Evolutionary conservation across 2,888 invertebrate genomes (phyloP), one percentile per base, ranked within the genome.

Genomic region (Microctonus hyperodae): DNA sequence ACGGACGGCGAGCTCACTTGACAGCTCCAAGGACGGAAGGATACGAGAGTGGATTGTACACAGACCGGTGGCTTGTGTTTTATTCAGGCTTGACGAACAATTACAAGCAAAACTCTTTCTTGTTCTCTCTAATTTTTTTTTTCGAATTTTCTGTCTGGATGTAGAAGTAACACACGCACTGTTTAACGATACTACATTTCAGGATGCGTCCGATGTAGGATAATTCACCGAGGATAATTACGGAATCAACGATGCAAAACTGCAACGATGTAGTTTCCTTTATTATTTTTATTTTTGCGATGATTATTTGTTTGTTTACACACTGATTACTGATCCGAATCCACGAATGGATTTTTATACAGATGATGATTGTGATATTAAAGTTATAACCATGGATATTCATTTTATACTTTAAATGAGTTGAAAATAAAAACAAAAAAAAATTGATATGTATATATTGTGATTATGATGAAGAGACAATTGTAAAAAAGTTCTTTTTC

Each of bases 21-120:
- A 80, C 77, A 78, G 78, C 78, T 76, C 73, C 74, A 76, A 75
- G 75, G 75, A 75, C 74, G 75, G 72, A 72, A 75, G 74, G 74
- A 76, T 75, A 44, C 16, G 44, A 44, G 74, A 75, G 76, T 77
- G 58, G 60, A 61, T 59, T 53, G 44, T 33, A 64, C 64, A 64
- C 63, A 60, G 64, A 70, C 69, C 80, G 80, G 79, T 82, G 82
- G 82, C 83, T 80, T 80, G 80, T 83, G 80, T 83, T 83, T 83
- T 83, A 83, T 84, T 83, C 82, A 83, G 76, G 75, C 78, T 77
- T 79, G 79, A 78, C 81, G 81, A 83, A 81, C 83, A 83, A 83
- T 83, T 83, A 83, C 82, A 67, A 72, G 73, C 67, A 62, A 50
- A 59, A 58, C 60, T 64, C 65, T 63, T 56, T 64, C 68, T 59